phyloP scores from a whole-genome alignment of 2,797 vertebrate species.

The Coluber constrictor region DNA sequence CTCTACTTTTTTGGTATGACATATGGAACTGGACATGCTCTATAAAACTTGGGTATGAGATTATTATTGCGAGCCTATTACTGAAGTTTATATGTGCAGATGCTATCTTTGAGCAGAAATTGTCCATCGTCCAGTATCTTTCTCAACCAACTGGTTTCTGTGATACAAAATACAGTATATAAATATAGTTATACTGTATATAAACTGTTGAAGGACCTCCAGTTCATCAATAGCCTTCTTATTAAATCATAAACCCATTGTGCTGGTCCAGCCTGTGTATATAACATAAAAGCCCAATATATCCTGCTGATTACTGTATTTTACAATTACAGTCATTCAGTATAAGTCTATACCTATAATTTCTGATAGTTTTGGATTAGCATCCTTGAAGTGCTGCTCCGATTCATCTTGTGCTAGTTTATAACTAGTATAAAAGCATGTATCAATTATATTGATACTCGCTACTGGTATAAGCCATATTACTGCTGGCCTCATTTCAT shows the following conservation, averaged over 20 bases:
- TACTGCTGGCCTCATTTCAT: neutral
- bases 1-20: neutral
- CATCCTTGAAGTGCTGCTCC: neutral
- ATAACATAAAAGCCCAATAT: neutral
- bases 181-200: neutral
- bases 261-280: neutral
- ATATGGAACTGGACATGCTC: neutral
- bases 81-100: neutral
- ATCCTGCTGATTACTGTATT: neutral
- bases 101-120: neutral
- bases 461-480: neutral
- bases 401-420: neutral
- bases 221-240: neutral
- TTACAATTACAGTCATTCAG: neutral
- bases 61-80: neutral
- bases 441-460: neutral
- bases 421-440: neutral
- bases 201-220: neutral
- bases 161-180: neutral
- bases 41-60: neutral
- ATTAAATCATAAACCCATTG: neutral
- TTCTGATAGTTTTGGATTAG: neutral
- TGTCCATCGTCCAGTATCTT: neutral
- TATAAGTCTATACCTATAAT: neutral
- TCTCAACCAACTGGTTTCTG: neutral